A percentile compares a stretch with the other conserved stretches of the same genome.
Conservation (phyloP, 2,888 invertebrate genomes). For the Epiblema foenella region DNA sequence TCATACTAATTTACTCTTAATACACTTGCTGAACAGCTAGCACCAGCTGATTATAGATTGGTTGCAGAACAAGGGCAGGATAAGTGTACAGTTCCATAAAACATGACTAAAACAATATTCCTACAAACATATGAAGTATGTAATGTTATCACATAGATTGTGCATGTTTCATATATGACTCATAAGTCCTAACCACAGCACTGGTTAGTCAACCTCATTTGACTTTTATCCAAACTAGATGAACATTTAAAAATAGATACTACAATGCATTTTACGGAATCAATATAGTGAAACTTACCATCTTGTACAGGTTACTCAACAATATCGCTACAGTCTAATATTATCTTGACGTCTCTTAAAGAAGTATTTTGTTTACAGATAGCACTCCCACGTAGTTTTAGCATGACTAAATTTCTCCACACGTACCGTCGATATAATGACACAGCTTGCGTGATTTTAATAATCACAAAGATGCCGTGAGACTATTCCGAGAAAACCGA, state of each 20-base stretch:
- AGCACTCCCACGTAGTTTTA: conserved; percentile 36
- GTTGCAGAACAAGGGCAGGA: too few species aligned
- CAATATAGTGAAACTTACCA: conserved; percentile 25
- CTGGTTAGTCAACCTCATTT: conserved; percentile 8
- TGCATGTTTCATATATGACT: conserved; percentile 18
- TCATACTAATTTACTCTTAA: too few species aligned
- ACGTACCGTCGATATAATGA: conserved; percentile 19
- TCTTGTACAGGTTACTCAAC: conserved; percentile 13
- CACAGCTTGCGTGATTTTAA: conserved; percentile 30
- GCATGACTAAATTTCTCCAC: conserved; percentile 32
- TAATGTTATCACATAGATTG: conserved; percentile 30
- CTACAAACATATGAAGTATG: not conserved
- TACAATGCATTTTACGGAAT: not conserved
- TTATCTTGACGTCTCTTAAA: conserved; percentile 40
- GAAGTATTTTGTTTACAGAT: conserved; percentile 34
- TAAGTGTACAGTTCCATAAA: too few species aligned
- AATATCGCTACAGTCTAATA: conserved; percentile 36
- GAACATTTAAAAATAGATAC: not conserved
- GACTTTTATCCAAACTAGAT: not conserved
- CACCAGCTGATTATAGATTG: too few species aligned
- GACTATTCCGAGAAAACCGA: conserved; percentile 35
- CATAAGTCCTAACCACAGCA: conserved; percentile 26
- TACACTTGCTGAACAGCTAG: too few species aligned
- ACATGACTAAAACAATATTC: not conserved
- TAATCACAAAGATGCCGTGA: conserved; percentile 29